phyloP scores from a whole-genome alignment of 1,140 invertebrate genomes.

The Tribolium castaneum region DNA sequence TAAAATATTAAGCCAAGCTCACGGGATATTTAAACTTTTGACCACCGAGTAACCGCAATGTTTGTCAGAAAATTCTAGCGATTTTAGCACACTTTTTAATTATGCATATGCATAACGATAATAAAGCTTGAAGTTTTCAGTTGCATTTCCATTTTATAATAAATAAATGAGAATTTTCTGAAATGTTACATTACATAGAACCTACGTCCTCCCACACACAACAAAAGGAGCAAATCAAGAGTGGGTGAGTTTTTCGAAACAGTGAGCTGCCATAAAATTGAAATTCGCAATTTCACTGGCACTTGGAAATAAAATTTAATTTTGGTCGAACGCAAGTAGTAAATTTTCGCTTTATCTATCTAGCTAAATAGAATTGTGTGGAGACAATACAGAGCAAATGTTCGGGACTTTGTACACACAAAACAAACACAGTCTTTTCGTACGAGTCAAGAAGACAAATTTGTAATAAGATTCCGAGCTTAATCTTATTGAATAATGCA shows the following conservation, averaged over 20 bases:
- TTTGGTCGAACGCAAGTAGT: background rate
- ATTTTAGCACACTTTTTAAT: too few relatives aligned
- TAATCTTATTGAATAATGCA: conserved; percentile 1
- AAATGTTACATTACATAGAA: too few relatives aligned
- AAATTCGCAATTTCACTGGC: too few relatives aligned
- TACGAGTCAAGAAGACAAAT: background rate
- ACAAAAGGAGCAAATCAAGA: too few relatives aligned
- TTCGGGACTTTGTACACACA: background rate
- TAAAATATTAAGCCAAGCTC: background rate
- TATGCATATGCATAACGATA: too few relatives aligned
- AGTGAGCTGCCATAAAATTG: too few relatives aligned
- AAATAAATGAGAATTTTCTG: too few relatives aligned
- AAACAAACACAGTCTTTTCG: background rate
- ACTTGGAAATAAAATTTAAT: background rate
- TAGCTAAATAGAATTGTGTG: background rate
- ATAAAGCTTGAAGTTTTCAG: too few relatives aligned
- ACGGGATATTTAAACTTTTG: background rate
- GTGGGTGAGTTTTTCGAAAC: too few relatives aligned
- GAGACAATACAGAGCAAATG: background rate
- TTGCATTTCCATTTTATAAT: too few relatives aligned
- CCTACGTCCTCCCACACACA: too few relatives aligned
- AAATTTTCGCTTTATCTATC: background rate
- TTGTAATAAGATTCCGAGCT: background rate
- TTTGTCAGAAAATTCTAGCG: too few relatives aligned
- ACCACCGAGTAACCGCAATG: background rate